Evolutionary conservation across 2,888 invertebrate species (phyloP), one percentile per base, ranked within the genome.

Genomic region (Diarsia dahlii): DNA sequence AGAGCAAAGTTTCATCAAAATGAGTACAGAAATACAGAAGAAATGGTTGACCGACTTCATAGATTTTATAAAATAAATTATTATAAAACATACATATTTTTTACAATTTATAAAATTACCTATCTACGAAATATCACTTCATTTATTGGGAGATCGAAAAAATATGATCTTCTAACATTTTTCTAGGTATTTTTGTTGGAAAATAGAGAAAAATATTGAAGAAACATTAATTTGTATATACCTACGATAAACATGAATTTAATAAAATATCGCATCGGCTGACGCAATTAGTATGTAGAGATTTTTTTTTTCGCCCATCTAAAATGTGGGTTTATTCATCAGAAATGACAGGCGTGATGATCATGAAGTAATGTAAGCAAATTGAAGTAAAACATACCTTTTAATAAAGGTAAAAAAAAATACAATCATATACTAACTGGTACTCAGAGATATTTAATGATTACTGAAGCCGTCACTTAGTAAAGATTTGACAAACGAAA

Each of bases 111-210:
- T 39, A 63, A 63, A 48, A 64, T 60, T 56, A 72, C 54, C 60
- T 82, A 82, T 39, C 81, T 82, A 73, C 28, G 23, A 70, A 84
- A 84, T 82, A 82, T 82, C 82, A 82, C 82, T 76, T 84, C 62
- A n/a, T 45, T 50, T 23, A 56, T 81, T 84, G 76, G 4, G 72
- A 82, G 71, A 52, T 81, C 76, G 81, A 84, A 76, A 81, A 75
- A 71, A 77, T 71, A 46, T 74, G 13, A n/a, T 39, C 20, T 20
- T 56, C 13, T 2, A n/a, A 48, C 0, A 46, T 60, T n/a, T 65
- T 23, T 2, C 4, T 48, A 28, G 9, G 15, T 20, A 23, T 28
- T 50, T 74, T 71, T 58, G 10, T 48, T 13, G 13, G n/a, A 50
- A 60, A 20, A 52, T 45, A 54, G 6, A 28, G 0, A 28, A 64